These are phyloP conservation scores for Miltochrista miniata DNA, from an alignment of 2,888 invertebrate species.

Conservation along the genomic window DNA sequence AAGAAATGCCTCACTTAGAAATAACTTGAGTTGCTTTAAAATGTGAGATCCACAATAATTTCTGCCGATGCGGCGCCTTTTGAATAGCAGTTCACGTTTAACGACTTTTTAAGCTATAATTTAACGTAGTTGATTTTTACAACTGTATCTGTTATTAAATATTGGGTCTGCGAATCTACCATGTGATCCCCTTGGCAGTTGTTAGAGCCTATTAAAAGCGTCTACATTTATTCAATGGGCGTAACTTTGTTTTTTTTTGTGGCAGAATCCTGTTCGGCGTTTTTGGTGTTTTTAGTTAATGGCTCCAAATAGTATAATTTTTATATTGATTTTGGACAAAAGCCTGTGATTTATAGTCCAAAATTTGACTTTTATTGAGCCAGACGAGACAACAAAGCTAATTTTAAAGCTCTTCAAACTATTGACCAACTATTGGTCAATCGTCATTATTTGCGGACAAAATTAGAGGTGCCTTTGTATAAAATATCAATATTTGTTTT, in stretches of 20 bases:
- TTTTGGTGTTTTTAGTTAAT: constrained; percentile 59
- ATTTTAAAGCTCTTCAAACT: neutral
- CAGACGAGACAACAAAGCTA: neutral
- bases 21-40: neutral
- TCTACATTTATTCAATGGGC: constrained; percentile 60
- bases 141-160: constrained; percentile 51
- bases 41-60: neutral
- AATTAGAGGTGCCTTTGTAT: neutral
- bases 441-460: constrained; percentile 1
- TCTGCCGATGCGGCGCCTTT: constrained; percentile 8
- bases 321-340: constrained; percentile 25
- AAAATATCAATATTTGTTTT: constrained; percentile 22
- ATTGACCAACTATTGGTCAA: neutral
- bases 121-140: constrained; percentile 59
- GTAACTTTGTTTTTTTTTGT: constrained; percentile 43
- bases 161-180: constrained; percentile 46
- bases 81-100: constrained; percentile 17
- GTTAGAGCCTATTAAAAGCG: constrained; percentile 57
- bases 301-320: constrained; percentile 51
- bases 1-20: too few species aligned
- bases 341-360: neutral
- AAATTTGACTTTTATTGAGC: constrained; percentile 15
- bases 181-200: constrained; percentile 58
- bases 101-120: constrained; percentile 51
- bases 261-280: constrained; percentile 45